A percentile compares a stretch with the other conserved stretches of the same genome.
Conservation (phyloP, 2,888 invertebrate genomes). For the Clunio marinus region DNA sequence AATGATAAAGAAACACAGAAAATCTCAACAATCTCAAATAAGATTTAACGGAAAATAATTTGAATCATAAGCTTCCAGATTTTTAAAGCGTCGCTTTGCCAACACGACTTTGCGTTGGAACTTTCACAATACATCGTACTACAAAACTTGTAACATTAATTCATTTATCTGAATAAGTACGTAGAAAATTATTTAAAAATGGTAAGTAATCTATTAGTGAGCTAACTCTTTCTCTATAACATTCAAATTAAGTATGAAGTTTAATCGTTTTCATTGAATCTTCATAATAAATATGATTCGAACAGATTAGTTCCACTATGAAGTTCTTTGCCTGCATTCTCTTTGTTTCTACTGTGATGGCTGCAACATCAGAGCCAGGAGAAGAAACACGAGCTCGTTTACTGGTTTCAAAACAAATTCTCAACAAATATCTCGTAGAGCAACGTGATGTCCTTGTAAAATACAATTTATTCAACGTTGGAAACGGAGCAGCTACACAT, state of each 20-base stretch:
- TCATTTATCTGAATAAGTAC: not conserved
- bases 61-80: too few relatives aligned
- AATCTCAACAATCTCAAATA: too few relatives aligned
- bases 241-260: not conserved
- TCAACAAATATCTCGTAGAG: slow-evolving; percentile 95
- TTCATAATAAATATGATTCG: not conserved
- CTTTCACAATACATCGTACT: too few relatives aligned
- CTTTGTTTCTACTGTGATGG: not conserved
- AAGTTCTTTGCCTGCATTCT: not conserved
- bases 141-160: not conserved
- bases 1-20: too few relatives aligned
- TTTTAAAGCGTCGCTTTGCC: not conserved
- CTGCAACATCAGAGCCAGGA: slow-evolving; percentile 48
- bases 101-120: not conserved
- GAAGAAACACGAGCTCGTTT: slow-evolving; percentile 76
- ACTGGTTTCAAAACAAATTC: slow-evolving; percentile 86
- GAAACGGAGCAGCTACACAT: slow-evolving; percentile 82
- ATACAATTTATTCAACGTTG: slow-evolving; percentile 91
- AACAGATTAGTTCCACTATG: slow-evolving; percentile 14
- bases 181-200: not conserved
- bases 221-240: not conserved
- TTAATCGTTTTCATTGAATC: slow-evolving; percentile 11
- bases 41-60: too few relatives aligned
- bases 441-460: slow-evolving; percentile 93
- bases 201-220: not conserved